Conservation (phyloP, 37 sponge, comb jelly and placozoan species). For the Ianthella basta region DNA sequence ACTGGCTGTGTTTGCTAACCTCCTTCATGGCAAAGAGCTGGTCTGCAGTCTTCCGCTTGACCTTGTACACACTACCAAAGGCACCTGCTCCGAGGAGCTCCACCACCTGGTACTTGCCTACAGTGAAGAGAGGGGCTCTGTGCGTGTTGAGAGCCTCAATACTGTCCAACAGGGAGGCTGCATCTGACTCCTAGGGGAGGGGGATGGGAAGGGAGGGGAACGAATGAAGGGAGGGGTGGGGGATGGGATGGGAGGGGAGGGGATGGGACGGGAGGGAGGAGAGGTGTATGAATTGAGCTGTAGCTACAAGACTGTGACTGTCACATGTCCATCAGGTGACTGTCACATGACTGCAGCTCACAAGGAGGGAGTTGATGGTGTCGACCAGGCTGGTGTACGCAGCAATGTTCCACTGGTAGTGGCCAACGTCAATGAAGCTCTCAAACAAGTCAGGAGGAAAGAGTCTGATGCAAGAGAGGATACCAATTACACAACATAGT, state of each 20-base stretch:
- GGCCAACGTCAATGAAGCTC: slow-evolving; percentile 82
- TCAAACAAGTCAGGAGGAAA: slow-evolving; percentile 87
- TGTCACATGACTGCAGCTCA: slow-evolving; percentile 24
- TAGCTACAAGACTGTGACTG: not conserved
- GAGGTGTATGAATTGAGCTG: not conserved
- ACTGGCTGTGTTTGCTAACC: slow-evolving; percentile 23
- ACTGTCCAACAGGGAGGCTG: slow-evolving; percentile 19
- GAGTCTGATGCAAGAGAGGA: slow-evolving; percentile 32
- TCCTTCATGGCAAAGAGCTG: slow-evolving; percentile 80
- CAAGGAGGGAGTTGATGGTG: slow-evolving; percentile 61
- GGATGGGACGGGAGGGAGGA: too few relatives aligned
- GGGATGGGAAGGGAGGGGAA: too few relatives aligned
- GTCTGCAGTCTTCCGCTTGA: slow-evolving; percentile 34
- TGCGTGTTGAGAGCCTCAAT: slow-evolving; percentile 59
- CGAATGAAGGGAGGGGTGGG: not conserved
- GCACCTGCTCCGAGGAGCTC: slow-evolving; percentile 90
- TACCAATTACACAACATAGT: not conserved
- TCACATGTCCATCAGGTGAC: too few relatives aligned
- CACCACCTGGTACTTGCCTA: slow-evolving; percentile 70
- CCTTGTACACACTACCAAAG: slow-evolving; percentile 93
- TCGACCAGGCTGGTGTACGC: slow-evolving; percentile 62
- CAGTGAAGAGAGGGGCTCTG: slow-evolving; percentile 56
- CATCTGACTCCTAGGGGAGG: slow-evolving; percentile 60
- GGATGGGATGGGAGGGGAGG: not conserved
- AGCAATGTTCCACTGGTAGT: slow-evolving; percentile 70